Evolutionary conservation across 2,888 invertebrate genomes (phyloP).

Genomic region (Minunthozetes semirufus): DNA sequence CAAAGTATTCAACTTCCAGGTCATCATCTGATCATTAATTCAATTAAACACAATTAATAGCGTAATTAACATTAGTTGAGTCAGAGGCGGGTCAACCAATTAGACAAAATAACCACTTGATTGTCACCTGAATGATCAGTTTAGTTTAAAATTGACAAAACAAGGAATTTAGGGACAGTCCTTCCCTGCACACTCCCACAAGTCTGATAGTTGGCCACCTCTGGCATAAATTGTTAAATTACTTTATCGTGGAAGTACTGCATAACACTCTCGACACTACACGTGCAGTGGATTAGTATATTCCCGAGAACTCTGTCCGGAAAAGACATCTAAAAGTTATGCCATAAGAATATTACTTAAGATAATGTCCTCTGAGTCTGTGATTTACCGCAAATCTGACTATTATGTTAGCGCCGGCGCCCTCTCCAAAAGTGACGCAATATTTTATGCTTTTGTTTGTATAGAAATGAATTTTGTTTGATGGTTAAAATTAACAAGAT

Average conservation of each 20-base stretch:
- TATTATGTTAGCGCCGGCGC: constrained; percentile 77
- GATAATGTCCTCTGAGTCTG: not conserved
- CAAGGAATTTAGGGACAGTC: too few species aligned
- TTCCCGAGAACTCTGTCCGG: constrained; percentile 69
- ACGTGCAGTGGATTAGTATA: constrained; percentile 77
- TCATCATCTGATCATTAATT: constrained; percentile 58
- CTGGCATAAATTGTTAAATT: constrained; percentile 35
- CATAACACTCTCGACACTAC: constrained; percentile 72
- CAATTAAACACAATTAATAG: not conserved
- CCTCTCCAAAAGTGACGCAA: constrained; percentile 76
- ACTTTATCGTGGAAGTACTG: constrained; percentile 76
- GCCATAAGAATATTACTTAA: not conserved
- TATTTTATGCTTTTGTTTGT: constrained; percentile 58
- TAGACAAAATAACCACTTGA: too few species aligned
- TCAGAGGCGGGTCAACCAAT: too few species aligned
- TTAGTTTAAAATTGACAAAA: too few species aligned
- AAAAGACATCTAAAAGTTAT: constrained; percentile 57
- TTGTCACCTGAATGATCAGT: too few species aligned
- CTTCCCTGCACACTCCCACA: too few species aligned
- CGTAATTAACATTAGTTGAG: too few species aligned
- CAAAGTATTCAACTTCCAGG: constrained; percentile 68
- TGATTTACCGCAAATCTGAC: constrained; percentile 62
- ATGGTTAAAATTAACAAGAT: too few species aligned
- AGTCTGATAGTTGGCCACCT: too few species aligned
- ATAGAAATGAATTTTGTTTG: not conserved